Base-by-base conservation (phyloP, 2,113 vertebrate genomes). In the Hippocampus zosterae region DNA sequence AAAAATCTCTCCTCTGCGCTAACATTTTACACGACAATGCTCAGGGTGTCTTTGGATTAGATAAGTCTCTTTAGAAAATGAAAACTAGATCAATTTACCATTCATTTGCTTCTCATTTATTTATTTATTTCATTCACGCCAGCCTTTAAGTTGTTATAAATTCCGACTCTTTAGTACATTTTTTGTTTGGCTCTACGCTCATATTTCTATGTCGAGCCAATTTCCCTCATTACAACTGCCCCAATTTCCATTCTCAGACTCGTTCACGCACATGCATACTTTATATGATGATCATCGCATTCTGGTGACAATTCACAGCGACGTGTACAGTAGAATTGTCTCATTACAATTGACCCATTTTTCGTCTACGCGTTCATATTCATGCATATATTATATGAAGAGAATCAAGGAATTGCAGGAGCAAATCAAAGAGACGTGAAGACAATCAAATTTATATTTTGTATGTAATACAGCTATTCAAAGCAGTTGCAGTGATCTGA, bases 281-380 rank as follows among this genome's bases (percentile, higher is more conserved):
- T 61, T 9, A 61, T 61, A 33, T 61, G 29, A 37, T 37, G 29
- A 61, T 61, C 18, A 61, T 61, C 59, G 59, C 59, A 61, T 61
- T 61, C 25, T 61, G 29, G 16, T 61, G 56, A 33, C 59, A 61
- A 61, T 40, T 61, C 29, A 61, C 29, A 21, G 33, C 21, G 59
- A 61, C 59, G 18, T 61, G 29, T 21, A 37, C 29, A 61, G 33
- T 61, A 9, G 18, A 61, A 61, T 61, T 18, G 29, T 19, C 59
- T 61, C 29, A 61, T 61, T 37, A 40, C 16, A 37, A 61, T 2
- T 61, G 59, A 15, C 56, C 56, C 25, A 59, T 59, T 59, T 59
- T 23, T 59, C 56, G 15, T 59, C 13, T 29, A 9, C 59, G 19
- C 19, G 19, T 61, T 37, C 29, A 61, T 8, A 61, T 37, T 21